A percentile compares a stretch with the other conserved stretches of the same genome.
Evolutionary conservation across 2,888 invertebrate species (phyloP).

Genomic region (Eustalomyia histrio): DNA sequence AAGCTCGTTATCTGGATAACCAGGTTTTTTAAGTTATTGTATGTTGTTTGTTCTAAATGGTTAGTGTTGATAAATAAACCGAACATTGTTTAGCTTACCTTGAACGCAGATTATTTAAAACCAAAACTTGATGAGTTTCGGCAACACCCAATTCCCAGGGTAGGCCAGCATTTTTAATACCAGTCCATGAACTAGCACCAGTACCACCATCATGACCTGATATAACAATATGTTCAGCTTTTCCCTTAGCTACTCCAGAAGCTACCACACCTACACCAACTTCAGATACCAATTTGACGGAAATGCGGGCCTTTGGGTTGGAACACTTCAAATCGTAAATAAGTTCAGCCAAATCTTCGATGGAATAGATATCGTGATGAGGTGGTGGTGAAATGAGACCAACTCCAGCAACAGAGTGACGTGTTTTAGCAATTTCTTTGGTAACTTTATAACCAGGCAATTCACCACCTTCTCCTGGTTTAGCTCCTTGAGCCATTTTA

Average conservation of each 20-base stretch:
- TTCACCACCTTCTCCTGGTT: slow-evolving; percentile 99
- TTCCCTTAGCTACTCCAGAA: slow-evolving; percentile 99
- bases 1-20: slow-evolving; percentile 78
- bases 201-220: slow-evolving; percentile 99
- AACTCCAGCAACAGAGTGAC: slow-evolving; percentile 97
- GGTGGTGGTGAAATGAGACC: slow-evolving; percentile 99
- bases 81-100: slow-evolving; percentile 78
- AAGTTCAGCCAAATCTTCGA: slow-evolving; percentile 98
- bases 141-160: slow-evolving; percentile 99
- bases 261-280: slow-evolving; percentile 99
- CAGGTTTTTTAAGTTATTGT: slow-evolving; percentile 73
- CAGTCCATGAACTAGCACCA: slow-evolving; percentile 99
- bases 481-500: slow-evolving; percentile 99
- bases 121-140: slow-evolving; percentile 98
- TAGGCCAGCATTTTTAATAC: slow-evolving; percentile 97
- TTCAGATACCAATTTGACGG: slow-evolving; percentile 98
- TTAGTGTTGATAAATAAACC: slow-evolving; percentile 72
- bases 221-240: slow-evolving; percentile 98
- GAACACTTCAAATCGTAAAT: slow-evolving; percentile 99
- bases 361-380: slow-evolving; percentile 99
- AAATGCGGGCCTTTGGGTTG: slow-evolving; percentile 96
- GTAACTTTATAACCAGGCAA: slow-evolving; percentile 95
- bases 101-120: slow-evolving; percentile 94
- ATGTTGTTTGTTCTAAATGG: slow-evolving; percentile 71
- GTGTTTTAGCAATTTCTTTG: slow-evolving; percentile 94